Evolutionary conservation across 2,797 vertebrate genomes (phyloP), one percentile per base, ranked within the genome.

Genomic region (Chrysocyon brachyurus): DNA sequence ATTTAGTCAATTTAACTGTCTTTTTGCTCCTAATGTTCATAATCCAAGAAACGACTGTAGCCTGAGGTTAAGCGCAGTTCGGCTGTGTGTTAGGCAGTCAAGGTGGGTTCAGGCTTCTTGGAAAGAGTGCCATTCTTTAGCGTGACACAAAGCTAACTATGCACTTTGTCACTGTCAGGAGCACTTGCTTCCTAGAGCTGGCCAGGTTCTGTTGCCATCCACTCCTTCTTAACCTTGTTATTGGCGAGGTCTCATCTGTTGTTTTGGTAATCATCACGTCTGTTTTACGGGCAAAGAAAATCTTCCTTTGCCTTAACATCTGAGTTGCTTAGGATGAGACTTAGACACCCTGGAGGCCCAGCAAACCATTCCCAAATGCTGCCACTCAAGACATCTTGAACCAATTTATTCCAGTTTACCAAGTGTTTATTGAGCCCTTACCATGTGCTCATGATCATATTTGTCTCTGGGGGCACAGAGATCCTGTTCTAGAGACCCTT

Each of bases 1-100:
- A 49, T 94, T 68, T 73, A 64, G 79, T 97, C 81, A 86, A 56
- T 90, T 95, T 28, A 54, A n/a, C 33, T 97, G 33, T n/a, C 26
- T 40, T 89, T 94, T 85, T 84, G 28, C 12, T 95, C 49, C 77
- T 49, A 12, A 49, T 64, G 52, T 95, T 95, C n/a, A 83, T 66
- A 92, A 57, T 77, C 68, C 59, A 81, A 57, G 81, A 75, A 75
- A 66, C 40, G 12, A 36, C 90, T 93, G 19, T 87, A 49, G 79
- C 91, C 68, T 83, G 46, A 61, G 16, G 46, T 87, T 10, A 52
- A 64, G 66, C 77, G 16, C 86, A 59, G 0, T 93, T 78, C 81
- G 79, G 28, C 68, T 12, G 0, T 19, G 61, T 57, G 64, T 66
- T 19, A 46, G 59, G 64, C 77, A 46, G 12, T 91, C 52, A 28